A percentile compares a stretch with the other conserved stretches of the same genome.
These are phyloP conservation scores for Chaetogeoica ovagalla DNA, from an alignment of 2,888 invertebrate genomes.

Conservation along the genomic window DNA sequence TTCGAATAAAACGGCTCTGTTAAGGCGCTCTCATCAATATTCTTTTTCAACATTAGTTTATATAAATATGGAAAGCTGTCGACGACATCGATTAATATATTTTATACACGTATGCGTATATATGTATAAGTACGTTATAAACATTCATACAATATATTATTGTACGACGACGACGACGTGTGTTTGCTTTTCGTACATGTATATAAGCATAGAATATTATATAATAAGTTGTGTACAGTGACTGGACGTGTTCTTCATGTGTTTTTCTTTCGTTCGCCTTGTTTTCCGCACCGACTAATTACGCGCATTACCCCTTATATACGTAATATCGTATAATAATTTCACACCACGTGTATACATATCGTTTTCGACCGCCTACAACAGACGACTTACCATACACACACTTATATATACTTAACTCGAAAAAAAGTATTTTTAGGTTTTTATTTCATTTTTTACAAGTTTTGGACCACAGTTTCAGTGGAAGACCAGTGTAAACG, in stretches of 20 bases:
- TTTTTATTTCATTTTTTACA: too few species aligned
- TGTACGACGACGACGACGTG: background rate
- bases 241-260: too few species aligned
- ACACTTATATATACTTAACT: background rate
- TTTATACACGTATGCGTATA: background rate
- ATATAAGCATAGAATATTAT: too few species aligned
- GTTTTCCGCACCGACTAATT: slow-evolving; percentile 4
- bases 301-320: slow-evolving; percentile 10
- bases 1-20: slow-evolving; percentile 40
- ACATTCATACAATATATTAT: too few species aligned
- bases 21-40: slow-evolving; percentile 46
- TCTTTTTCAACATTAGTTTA: slow-evolving; percentile 40
- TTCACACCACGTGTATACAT: background rate
- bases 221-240: too few species aligned
- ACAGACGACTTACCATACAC: slow-evolving; percentile 13
- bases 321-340: too few species aligned
- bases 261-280: too few species aligned
- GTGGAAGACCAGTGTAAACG: too few species aligned
- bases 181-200: background rate
- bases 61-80: slow-evolving; percentile 12
- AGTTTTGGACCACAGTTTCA: too few species aligned
- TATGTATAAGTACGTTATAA: background rate
- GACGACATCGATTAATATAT: slow-evolving; percentile 30
- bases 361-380: slow-evolving; percentile 34
- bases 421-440: too few species aligned